Evolutionary conservation across 2,113 vertebrate species (phyloP), one percentile per base, ranked within the genome.

Genomic region (Piprites chloris): DNA sequence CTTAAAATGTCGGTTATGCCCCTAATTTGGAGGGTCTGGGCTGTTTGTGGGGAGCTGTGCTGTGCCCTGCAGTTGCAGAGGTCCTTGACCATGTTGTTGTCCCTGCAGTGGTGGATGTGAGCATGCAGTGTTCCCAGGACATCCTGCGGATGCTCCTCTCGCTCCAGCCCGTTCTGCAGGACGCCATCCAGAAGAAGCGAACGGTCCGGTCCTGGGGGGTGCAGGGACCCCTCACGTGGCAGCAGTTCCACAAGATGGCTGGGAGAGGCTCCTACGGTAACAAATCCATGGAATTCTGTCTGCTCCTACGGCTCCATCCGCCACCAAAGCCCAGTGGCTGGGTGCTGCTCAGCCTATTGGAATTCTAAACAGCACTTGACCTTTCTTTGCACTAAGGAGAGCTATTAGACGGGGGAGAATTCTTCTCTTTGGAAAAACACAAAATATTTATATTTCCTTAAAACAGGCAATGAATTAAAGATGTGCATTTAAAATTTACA

Each of bases 201-300:
- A 99, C 99, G 1, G 98, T 99, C 17, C 98, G 99, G 77, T 99
- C 99, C 27, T 99, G 99, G 99, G 99, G 99, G 1, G 99, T 99
- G 94, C 99, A 99, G 92, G 99, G 99, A 19, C 99, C 99, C 66
- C 98, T 99, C 74, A 99, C 99, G 49, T 99, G 99, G 99, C 99
- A 99, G 85, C 99, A 99, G 94, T 99, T 99, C 94, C 99, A 99
- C 98, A 99, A 99, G 95, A 99, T 99, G 99, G 99, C 99, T 94
- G 99, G 99, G 87, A 99, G 99, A 91, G 99, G 99, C 94, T 99
- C 99, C 74, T 99, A 99, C 5, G 99, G 99, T 99, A 98, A 98
- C 15, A n/a, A 49, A 21, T 14, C 42, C 14, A 50, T 15, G 14
- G 68, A 27, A 41, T 91, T 50, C 53, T 47, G 5, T 27, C 61